Evolutionary conservation across 2,113 vertebrate genomes (phyloP).

Genomic region (Oryzias melastigma): DNA sequence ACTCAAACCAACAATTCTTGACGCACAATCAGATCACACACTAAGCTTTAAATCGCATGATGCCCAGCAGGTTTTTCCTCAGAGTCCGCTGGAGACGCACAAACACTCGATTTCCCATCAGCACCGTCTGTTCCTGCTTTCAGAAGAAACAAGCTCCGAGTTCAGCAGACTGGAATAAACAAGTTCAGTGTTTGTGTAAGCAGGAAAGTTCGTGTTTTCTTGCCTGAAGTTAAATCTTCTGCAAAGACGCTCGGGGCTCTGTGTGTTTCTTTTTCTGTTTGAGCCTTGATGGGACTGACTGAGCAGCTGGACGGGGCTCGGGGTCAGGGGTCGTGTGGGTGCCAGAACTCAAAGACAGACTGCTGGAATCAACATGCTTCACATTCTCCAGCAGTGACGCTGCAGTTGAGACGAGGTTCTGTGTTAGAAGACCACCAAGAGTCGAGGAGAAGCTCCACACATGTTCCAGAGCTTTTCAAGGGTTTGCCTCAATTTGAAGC

Average conservation of each 20-base stretch:
- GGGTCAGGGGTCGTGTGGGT: conserved; percentile 42
- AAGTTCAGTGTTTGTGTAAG: neutral
- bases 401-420: conserved; percentile 11
- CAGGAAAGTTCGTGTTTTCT: conserved; percentile 9
- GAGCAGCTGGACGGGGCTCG: conserved; percentile 17
- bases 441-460: neutral
- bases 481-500: too few relatives aligned
- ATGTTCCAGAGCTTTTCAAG: too few relatives aligned
- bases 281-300: neutral
- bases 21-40: conserved; percentile 59
- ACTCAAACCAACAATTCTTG: conserved; percentile 53
- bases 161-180: conserved; percentile 23
- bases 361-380: conserved; percentile 38
- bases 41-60: conserved; percentile 27
- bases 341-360: conserved; percentile 35
- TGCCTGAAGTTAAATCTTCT: conserved; percentile 1
- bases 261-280: neutral
- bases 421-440: neutral
- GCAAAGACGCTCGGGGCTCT: neutral
- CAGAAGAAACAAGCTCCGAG: neutral
- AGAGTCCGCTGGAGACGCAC: neutral
- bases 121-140: conserved; percentile 8
- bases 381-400: conserved; percentile 45
- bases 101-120: conserved; percentile 23
- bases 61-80: conserved; percentile 3